Evolutionary conservation across 2,113 vertebrate genomes (phyloP), one percentile per base, ranked within the genome.

Genomic region (Ornithorhynchus anatinus): DNA sequence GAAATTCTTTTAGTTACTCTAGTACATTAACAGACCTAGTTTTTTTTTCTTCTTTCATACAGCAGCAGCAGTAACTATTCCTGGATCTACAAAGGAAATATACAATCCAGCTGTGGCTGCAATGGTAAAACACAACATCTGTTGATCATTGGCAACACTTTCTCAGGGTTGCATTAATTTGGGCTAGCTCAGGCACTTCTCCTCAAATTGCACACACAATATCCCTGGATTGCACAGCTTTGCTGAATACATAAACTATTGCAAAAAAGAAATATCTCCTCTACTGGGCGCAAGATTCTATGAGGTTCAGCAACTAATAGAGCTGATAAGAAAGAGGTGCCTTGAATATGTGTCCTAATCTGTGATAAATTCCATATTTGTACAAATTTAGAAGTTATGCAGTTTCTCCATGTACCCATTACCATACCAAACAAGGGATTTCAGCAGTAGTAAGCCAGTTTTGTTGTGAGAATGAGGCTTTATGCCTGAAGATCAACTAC

Each of bases 121-220:
- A 81, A 40, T 63, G 76, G 71, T 69, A 79, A 88, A 86, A 82
- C 13, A 15, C 45, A 86, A 75, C 89, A 93, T 92, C 89, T 93
- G 90, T 84, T 89, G 89, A 80, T 86, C 82, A 57, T 47, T 76
- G 69, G 52, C 69, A 65, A 19, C 71, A 57, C 59, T 1, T 11
- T 58, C 52, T 42, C 79, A 80, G 61, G 42, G 54, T 40, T 42
- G 3, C 25, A 50, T 72, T 77, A 69, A 70, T 64, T 62, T 29
- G 58, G 45, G 76, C 0, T 4, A 69, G 57, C 58, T 79, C 54
- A 45, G 58, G 52, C 0, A 0, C 53, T 66, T 77, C 59, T 69
- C 64, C 77, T 76, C 84, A 80, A 77, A 70, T 72, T 1, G 84
- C 79, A 81, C 50, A 4, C 42, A 42, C 31, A 0, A 15, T 64